Evolutionary conservation across 1,140 invertebrate species (phyloP), one percentile per base, ranked within the genome.

Genomic region (Dendrolimus kikuchii): DNA sequence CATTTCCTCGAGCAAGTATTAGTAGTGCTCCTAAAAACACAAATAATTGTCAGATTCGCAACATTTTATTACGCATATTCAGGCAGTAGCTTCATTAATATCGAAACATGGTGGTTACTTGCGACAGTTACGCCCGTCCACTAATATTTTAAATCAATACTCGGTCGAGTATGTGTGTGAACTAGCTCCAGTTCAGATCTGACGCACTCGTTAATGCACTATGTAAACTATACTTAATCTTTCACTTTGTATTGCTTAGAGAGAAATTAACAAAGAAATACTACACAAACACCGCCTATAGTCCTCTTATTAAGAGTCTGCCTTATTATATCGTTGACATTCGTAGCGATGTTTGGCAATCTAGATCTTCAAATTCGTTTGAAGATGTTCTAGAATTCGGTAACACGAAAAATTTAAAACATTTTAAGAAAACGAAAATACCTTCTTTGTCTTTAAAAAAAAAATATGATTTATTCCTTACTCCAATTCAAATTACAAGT

Each of bases 241-340:
- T 78, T 80, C 69, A 77, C 72, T 82, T 78, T 82, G 70, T 77
- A 57, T 66, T 68, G 67, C 68, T 80, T 78, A 73, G 54, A 77
- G 57, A 68, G 59, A 71, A 82, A 79, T 85, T 77, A 81, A 77
- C 74, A 60, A 71, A 68, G 67, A 71, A 71, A 71, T 64, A 59
- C 59, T 72, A 62, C 48, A 55, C 62, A 75, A 77, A 84, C 56
- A 79, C 56, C 54, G 53, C 40, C 62, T 57, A 66, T 71, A 63
- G 59, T 60, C 55, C 53, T 58, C 40, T 51, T 67, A 67, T 71
- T 77, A 70, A 64, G 66, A 49, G 23, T 51, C 63, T 57, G 53
- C 50, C 58, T 71, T 53, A 23, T 23, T 23, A 23, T 23, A 23
- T 23, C 23, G 23, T 23, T 23, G 23, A 2, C 23, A 23, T 23